Evolutionary conservation across 2,113 vertebrate species (phyloP), one percentile per base, ranked within the genome.

Genomic region (Etia nguti): DNA sequence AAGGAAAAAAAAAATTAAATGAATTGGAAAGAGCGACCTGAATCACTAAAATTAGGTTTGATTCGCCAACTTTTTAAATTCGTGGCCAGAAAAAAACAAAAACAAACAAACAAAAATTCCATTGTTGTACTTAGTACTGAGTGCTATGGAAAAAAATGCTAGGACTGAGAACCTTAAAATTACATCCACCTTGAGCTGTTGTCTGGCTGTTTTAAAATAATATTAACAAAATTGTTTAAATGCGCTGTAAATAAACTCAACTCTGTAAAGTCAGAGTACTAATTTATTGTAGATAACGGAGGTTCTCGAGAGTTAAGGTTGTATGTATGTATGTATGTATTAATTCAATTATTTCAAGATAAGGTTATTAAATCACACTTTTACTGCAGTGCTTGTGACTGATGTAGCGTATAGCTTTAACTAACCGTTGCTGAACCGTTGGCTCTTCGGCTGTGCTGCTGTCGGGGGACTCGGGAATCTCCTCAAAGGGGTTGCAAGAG

Each of bases 391-490:
- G 38, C 46, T 59, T 59, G 26, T 77, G 70, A 50, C 31, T 31
- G 43, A 77, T 4, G 1, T n/a, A 31, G n/a, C 8, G 1, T 54
- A 20, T 10, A n/a, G 4, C 22, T 15, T 73, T 50, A 59, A 94
- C 98, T 95, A 68, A 99, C 98, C 98, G 97, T 90, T 97, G 97
- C 50, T 96, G 97, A 82, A 96, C 95, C 2, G 96, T 95, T 85
- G 96, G 96, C 86, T 95, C 96, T 87, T 94, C 94, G 1, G 88
- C 85, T 2, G 87, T 91, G 90, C 94, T 1, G 88, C 73, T 1
- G 86, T 86, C 1, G 10, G 79, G 41, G 8, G 82, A 81, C 60
- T 12, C 43, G 2, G 55, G 46, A 8, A n/a, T 57, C 0, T 96
- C 97, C 59, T 96, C 96, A 2, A 94, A 95, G 10, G 95, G 95